Conservation (phyloP, 2,888 invertebrate species). For the Eristalis arbustorum region DNA sequence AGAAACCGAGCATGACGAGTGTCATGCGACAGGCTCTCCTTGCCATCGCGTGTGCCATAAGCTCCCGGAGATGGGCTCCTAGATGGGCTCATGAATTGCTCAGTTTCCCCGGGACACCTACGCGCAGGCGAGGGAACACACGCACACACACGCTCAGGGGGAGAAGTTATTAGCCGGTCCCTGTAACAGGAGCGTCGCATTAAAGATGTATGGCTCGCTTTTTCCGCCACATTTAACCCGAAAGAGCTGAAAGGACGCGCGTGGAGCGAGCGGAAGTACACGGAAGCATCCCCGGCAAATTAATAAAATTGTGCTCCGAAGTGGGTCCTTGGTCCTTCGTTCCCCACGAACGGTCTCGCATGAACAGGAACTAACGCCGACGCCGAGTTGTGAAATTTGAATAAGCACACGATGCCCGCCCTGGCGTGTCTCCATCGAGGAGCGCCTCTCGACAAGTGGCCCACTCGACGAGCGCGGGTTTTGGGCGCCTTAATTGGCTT, state of each 20-base stretch:
- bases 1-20: too few relatives aligned
- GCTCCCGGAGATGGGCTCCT: too few relatives aligned
- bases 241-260: neutral
- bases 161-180: conserved; percentile 9
- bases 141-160: neutral
- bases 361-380: too few relatives aligned
- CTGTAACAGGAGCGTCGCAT: conserved; percentile 13
- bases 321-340: neutral
- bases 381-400: neutral
- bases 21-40: too few relatives aligned
- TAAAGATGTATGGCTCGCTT: conserved; percentile 37
- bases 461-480: neutral
- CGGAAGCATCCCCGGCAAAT: neutral
- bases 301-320: conserved; percentile 15
- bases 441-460: neutral
- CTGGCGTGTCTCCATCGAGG: neutral
- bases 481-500: conserved; percentile 36
- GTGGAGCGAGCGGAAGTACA: neutral
- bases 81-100: too few relatives aligned
- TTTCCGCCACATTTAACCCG: conserved; percentile 43
- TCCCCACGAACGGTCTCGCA: neutral
- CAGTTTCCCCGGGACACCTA: neutral
- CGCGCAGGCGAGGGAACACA: neutral
- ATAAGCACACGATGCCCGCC: neutral
- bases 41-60: too few relatives aligned